Base-by-base conservation (phyloP, 2,888 invertebrate genomes). In the Rhingia campestris region DNA sequence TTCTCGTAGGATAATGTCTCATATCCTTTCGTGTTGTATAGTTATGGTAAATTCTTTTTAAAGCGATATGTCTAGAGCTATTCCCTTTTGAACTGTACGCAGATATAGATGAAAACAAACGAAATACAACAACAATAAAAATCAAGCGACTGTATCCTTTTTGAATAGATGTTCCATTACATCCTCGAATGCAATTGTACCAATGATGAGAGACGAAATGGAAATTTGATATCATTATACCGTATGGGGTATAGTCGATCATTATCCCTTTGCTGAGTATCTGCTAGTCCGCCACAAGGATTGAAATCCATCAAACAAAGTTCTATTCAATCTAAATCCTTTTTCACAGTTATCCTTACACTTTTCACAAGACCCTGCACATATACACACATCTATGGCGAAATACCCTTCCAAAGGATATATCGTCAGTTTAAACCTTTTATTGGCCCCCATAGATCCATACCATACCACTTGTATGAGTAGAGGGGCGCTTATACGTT, bases 351-450 rank as follows among this genome's bases (percentile, higher is more conserved):
- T 80, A 70, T 74, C 63, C 54, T 32, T 41, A 56, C 49, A 51
- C 53, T 69, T 63, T 22, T 58, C 37, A 33, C 47, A 6, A 10
- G 5, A 14, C 9, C 7, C 33, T 14, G 12, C 37, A 41, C 41
- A 7, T 9, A 10, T 49, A 22, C 22, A 22, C 22, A 22, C 10
- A 6, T 51, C 32, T 49, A 41, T 47, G 22, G 39, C 39, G 64
- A 43, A 7, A 51, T 73, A 59, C 51, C 41, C 12, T 63, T 45
- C 56, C 41, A 51, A 67, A 67, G 67, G 70, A 75, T 66, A 74
- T 63, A 64, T 41, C 53, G 47, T 64, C 49, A 47, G 67, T 80
- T 81, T 74, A 86, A 86, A 70, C 82, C 82, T 74, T 81, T 86
- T 82, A 86, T 81, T 86, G 75, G 74, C 74, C 70, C 61, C 41